These are phyloP conservation scores for Rhagonycha lutea DNA, from an alignment of 2,888 invertebrate species.

Conservation along the genomic window DNA sequence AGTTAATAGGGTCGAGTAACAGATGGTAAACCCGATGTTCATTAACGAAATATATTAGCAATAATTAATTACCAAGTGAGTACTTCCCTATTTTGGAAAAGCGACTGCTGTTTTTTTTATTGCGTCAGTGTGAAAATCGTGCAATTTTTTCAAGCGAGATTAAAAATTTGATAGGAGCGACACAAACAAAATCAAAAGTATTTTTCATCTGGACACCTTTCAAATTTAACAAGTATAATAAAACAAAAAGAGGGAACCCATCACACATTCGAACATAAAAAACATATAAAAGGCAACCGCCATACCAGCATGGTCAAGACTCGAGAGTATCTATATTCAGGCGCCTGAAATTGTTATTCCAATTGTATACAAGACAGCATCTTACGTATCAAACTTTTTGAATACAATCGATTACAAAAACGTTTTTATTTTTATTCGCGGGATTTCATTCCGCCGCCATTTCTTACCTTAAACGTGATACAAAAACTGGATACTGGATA, in stretches of 20 bases:
- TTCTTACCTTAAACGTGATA: not conserved
- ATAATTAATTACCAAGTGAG: not conserved
- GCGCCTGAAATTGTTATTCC: slow-evolving; percentile 36
- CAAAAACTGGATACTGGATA: not conserved
- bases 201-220: slow-evolving; percentile 30
- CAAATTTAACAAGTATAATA: slow-evolving; percentile 14
- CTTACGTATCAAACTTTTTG: slow-evolving; percentile 3
- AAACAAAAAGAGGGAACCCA: slow-evolving; percentile 18
- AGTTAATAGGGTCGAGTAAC: slow-evolving; percentile 10
- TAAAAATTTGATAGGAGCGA: not conserved
- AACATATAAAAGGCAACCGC: slow-evolving; percentile 23
- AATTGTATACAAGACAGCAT: slow-evolving; percentile 32
- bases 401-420: not conserved
- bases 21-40: slow-evolving; percentile 18
- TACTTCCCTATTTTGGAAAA: not conserved
- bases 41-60: not conserved
- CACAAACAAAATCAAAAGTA: slow-evolving; percentile 4
- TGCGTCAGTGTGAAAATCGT: not conserved
- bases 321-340: slow-evolving; percentile 27
- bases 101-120: not conserved
- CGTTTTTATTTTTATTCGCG: not conserved
- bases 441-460: not conserved
- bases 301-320: slow-evolving; percentile 4
- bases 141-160: not conserved
- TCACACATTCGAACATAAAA: slow-evolving; percentile 28